Evolutionary conservation across 2,797 vertebrate genomes (phyloP), one percentile per base, ranked within the genome.

Genomic region (Cryptoprocta ferox): DNA sequence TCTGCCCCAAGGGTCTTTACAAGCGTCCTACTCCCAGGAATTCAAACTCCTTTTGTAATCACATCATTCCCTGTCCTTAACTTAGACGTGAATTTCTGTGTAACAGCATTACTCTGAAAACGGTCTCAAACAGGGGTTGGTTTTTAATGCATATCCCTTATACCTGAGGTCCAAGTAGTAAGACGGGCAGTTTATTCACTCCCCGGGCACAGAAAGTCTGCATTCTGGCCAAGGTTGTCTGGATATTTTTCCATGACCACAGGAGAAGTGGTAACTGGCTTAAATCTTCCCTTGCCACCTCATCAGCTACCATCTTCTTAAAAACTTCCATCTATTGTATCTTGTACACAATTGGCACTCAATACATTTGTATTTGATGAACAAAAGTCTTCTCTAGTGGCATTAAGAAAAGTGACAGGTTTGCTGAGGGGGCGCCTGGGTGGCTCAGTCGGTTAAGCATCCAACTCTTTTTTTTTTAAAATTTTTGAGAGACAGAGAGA

Each of bases 351-450:
- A 32, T 24, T 28, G 61, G n/a, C 50, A n/a, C 0, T 0, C 24
- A 8, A 0, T 2, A 14, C 26, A 0, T 21, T 6, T 32, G 78
- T 5, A 13, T 6, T 5, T 42, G 35, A 48, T 3, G n/a, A 70
- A 26, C 13, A 12, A 19, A 32, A 5, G 26, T 26, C 50, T 76
- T 75, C 70, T 39, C 37, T 0, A 70, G 78, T 10, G 30, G n/a
- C 15, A 39, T 24, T 0, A 45, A n/a, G 28, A 24, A 21, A 28
- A 14, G n/a, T 0, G 28, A 26, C 32, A 6, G 8, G 30, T 13
- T 48, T 19, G 1, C 6, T 4, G 53, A 9, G 28, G 56, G 56
- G 56, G 8, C 24, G 56, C 7, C 53, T 59, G 56, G 56, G 56
- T 59, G 56, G 56, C 8, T 59, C 56, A 59, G 2, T 59, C 21